Evolutionary conservation across 1,140 invertebrate genomes (phyloP).

Genomic region (Hypsibius dujardini): DNA sequence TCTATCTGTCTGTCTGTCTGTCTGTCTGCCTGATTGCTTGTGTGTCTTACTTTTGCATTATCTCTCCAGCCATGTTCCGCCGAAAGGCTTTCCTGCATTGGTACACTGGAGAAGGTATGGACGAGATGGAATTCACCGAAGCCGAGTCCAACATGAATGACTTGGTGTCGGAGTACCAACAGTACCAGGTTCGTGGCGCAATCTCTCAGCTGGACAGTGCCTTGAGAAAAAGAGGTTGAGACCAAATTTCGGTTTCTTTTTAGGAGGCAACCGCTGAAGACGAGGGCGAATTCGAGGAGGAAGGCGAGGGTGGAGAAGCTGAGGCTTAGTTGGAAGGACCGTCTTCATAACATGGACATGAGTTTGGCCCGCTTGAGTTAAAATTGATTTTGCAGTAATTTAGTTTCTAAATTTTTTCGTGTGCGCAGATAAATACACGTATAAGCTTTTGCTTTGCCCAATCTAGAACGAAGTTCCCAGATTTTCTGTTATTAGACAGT

Average conservation of each 20-base stretch:
- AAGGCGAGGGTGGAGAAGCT: conserved; percentile 21
- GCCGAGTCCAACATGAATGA: conserved; percentile 62
- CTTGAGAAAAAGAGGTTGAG: conserved; percentile 16
- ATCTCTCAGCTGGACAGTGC: not conserved
- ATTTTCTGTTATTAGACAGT: no score
- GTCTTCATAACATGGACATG: no score
- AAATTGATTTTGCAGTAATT: no score
- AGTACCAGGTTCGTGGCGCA: conserved; percentile 48
- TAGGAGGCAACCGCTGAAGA: conserved; percentile 25
- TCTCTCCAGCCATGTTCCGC: conserved; percentile 58
- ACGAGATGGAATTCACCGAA: conserved; percentile 48
- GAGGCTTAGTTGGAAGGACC: not conserved
- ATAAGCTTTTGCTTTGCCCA: no score
- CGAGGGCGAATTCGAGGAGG: conserved; percentile 21
- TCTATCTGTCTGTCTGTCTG: no score
- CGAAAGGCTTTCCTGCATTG: conserved; percentile 79
- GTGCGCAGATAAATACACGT: no score
- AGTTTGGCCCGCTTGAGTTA: no score
- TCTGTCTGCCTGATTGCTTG: no score
- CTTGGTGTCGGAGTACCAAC: conserved; percentile 74
- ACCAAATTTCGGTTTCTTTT: conserved; percentile 17
- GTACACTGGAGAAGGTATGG: conserved; percentile 49
- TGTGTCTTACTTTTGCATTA: not conserved
- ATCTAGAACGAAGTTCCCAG: no score
- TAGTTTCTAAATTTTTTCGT: no score